A percentile compares a stretch with the other conserved stretches of the same genome.
phyloP scores from a whole-genome alignment of 2,888 invertebrate species.

The Agrochola litura region DNA sequence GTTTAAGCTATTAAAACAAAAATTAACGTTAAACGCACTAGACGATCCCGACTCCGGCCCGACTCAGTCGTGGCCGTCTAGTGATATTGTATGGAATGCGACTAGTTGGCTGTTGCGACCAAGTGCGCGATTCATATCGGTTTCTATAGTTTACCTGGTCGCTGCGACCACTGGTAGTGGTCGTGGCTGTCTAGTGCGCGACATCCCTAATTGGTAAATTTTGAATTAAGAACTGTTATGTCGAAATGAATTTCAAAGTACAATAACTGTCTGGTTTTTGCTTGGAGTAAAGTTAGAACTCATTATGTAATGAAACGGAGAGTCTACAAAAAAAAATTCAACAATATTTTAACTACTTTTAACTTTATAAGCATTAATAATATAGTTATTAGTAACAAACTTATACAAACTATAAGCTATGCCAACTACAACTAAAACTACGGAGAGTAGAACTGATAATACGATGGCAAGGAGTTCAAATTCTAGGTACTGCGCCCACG shows the following conservation, averaged over 20 bases:
- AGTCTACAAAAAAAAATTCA: neutral
- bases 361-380: slow-evolving; percentile 22
- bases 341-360: slow-evolving; percentile 21
- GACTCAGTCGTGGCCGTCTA: too few relatives aligned
- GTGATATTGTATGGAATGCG: too few relatives aligned
- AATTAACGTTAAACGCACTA: neutral
- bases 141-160: too few relatives aligned
- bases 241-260: neutral
- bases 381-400: slow-evolving; percentile 21
- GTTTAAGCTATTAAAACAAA: neutral
- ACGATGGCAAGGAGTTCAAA: slow-evolving; percentile 63
- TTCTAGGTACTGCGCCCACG: slow-evolving; percentile 69
- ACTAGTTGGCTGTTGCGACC: too few relatives aligned
- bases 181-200: too few relatives aligned
- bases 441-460: neutral
- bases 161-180: too few relatives aligned
- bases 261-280: neutral
- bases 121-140: too few relatives aligned
- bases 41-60: too few relatives aligned
- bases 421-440: neutral
- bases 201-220: neutral
- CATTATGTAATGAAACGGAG: neutral
- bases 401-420: slow-evolving; percentile 21
- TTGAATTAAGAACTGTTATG: neutral
- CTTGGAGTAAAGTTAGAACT: neutral